Evolutionary conservation across 2,113 vertebrate species (phyloP).

Genomic region (Falco punctatus): DNA sequence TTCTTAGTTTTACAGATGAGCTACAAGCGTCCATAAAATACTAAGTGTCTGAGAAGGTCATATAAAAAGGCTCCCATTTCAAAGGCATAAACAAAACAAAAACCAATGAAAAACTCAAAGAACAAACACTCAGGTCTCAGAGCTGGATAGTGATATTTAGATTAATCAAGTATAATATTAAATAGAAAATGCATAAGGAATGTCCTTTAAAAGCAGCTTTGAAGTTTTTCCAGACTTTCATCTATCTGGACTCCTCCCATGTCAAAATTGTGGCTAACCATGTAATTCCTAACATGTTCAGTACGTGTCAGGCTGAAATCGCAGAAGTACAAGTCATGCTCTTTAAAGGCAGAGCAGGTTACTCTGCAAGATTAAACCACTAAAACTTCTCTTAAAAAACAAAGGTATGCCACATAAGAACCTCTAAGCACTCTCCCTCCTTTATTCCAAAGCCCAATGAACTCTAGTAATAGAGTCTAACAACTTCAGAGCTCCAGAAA

Average conservation of each 20-base stretch:
- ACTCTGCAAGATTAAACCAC: not conserved
- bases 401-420: not conserved
- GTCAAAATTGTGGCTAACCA: not conserved
- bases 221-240: not conserved
- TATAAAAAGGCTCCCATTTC: not conserved
- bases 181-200: not conserved
- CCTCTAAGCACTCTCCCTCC: not conserved
- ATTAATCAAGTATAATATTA: not conserved
- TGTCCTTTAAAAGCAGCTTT: not conserved
- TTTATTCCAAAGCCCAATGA: not conserved
- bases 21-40: not conserved
- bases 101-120: accelerated
- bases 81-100: not conserved
- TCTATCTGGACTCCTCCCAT: not conserved
- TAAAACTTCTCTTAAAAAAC: not conserved
- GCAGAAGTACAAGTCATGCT: not conserved
- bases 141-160: not conserved
- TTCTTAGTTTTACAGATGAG: not conserved
- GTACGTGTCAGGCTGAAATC: not conserved
- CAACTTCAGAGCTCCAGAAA: not conserved
- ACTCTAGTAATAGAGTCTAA: not conserved
- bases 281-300: not conserved
- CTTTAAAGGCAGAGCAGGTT: not conserved
- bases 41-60: not conserved
- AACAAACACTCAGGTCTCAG: not conserved